Evolutionary conservation across 1,140 invertebrate species (phyloP).

Genomic region (Lepidurus packardi): DNA sequence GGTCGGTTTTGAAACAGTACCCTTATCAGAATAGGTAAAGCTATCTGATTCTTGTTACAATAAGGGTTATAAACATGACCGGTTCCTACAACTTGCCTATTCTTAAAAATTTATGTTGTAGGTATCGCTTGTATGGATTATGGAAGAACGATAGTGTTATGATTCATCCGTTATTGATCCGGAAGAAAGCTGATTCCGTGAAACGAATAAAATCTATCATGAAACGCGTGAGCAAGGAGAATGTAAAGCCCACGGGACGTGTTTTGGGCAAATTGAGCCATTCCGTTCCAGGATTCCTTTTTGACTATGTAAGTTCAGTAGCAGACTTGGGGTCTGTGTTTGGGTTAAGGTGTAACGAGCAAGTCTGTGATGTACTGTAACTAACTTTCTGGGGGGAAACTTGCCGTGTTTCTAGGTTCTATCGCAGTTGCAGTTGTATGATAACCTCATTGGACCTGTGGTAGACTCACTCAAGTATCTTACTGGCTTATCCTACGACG

Average conservation of each 20-base stretch:
- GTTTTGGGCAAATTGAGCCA: conserved; percentile 95
- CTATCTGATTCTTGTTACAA: not conserved
- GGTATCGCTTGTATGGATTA: conserved; percentile 83
- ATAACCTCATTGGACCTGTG: conserved; percentile 92
- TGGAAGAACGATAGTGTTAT: conserved; percentile 89
- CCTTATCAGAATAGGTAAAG: conserved; percentile 79
- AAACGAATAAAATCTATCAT: conserved; percentile 93
- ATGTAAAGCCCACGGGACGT: conserved; percentile 91
- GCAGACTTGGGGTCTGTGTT: not conserved
- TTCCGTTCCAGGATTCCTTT: conserved; percentile 87
- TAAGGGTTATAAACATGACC: not conserved
- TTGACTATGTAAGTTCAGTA: conserved; percentile 76
- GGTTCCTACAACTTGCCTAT: not conserved
- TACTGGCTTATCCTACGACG: conserved; percentile 91
- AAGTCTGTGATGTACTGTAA: not conserved
- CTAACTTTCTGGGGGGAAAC: not conserved
- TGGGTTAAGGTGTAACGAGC: not conserved
- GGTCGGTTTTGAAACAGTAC: conserved; percentile 83
- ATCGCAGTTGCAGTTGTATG: conserved; percentile 91
- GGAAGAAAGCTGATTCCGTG: conserved; percentile 73
- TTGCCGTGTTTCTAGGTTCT: conserved; percentile 53
- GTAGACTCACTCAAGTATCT: conserved; percentile 97
- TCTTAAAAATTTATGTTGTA: conserved; percentile 40
- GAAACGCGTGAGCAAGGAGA: conserved; percentile 97
- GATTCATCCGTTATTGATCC: conserved; percentile 72